These are phyloP conservation scores for Enteromius argenteus DNA, from an alignment of 2,797 vertebrate genomes.

Conservation along the genomic window DNA sequence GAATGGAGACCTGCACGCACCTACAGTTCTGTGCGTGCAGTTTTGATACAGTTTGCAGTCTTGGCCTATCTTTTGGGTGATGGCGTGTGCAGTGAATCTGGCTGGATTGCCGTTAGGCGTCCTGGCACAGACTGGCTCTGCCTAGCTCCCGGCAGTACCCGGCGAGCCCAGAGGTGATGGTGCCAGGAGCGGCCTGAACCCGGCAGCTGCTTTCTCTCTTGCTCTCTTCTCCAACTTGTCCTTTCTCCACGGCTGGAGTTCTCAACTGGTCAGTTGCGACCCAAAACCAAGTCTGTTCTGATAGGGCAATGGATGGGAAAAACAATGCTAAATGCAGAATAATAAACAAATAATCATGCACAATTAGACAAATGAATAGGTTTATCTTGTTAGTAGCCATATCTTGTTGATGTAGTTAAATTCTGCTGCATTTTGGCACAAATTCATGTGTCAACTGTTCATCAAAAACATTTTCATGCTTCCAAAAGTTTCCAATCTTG, in stretches of 20 bases:
- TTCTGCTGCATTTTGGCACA: neutral
- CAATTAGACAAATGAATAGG: neutral
- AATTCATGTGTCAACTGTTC: neutral
- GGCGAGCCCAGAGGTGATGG: constrained; percentile 46
- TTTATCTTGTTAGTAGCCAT: neutral
- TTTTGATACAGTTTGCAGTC: neutral
- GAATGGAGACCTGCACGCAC: neutral
- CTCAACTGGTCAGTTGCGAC: neutral
- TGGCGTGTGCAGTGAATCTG: constrained; percentile 2
- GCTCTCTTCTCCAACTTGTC: neutral
- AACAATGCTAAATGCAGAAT: neutral
- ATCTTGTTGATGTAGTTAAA: neutral
- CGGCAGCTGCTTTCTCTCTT: constrained; percentile 7
- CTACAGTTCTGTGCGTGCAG: constrained; percentile 29
- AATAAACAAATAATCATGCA: constrained; percentile 1
- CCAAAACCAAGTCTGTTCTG: neutral
- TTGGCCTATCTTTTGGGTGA: constrained; percentile 24
- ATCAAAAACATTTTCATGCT: neutral
- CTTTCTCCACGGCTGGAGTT: neutral
- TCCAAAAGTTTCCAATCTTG: neutral
- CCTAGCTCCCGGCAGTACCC: constrained; percentile 9
- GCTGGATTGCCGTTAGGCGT: constrained; percentile 13
- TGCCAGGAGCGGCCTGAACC: constrained; percentile 59
- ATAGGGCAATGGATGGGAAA: neutral
- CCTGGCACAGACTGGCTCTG: constrained; percentile 52